Evolutionary conservation across 2,113 vertebrate genomes (phyloP), one percentile per base, ranked within the genome.

Genomic region (Lophochroa leadbeateri): DNA sequence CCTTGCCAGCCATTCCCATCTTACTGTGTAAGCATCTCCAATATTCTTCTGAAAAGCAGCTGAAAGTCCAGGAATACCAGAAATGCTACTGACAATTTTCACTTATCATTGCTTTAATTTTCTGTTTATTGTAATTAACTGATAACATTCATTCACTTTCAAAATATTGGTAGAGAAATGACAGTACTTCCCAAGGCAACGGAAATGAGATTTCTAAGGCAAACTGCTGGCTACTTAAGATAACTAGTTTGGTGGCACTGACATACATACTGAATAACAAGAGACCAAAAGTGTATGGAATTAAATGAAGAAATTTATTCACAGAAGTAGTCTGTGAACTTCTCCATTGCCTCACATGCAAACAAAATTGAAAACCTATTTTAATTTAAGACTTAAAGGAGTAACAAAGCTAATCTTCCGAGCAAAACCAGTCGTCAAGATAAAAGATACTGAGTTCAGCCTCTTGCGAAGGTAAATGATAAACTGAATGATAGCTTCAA

Each of bases 171-270:
- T 82, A 63, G 64, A 78, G 46, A 9, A 92, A 95, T 80, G 64
- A 76, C 77, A 97, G 8, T 33, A 67, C 85, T 96, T 97, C 70
- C 86, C 49, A 28, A 82, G 63, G 92, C 75, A 90, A 41, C 92
- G 91, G 72, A 97, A 97, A 98, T 94, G 70, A 39, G 88, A 81
- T 96, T 98, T 95, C 43, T 50, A 93, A 96, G 72, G 93, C 55
- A 87, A 90, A 88, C 65, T 93, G 64, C 93, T 97, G 96, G 70
- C 81, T 88, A 84, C 46, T 92, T 96, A 65, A 91, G 95, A 97
- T 92, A 95, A 83, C 47, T 79, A 72, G 47, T 77, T 44, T 90
- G 57, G 61, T 86, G 88, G 55, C 77, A 74, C 25, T 49, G 76
- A 85, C 50, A 83, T 65, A 49, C 7, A 50, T 12, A 43, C 20